Conservation (phyloP, 2,888 invertebrate species). For the Bedellia somnulentella region DNA sequence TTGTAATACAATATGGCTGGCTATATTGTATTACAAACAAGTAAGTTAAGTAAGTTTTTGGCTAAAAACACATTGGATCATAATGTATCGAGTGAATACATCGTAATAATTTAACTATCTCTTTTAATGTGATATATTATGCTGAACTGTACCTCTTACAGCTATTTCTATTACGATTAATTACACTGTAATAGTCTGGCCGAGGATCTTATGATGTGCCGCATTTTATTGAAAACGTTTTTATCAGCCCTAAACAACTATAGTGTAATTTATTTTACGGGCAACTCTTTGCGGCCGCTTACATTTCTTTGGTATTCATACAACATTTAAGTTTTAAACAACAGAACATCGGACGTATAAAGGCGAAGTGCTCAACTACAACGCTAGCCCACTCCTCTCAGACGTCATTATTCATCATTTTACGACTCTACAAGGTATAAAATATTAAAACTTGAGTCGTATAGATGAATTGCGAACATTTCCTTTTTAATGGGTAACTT, state of each 20-base stretch:
- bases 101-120: not conserved
- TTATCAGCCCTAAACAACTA: constrained; percentile 20
- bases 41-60: no score
- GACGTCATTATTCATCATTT: constrained; percentile 60
- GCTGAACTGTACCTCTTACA: constrained; percentile 2
- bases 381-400: constrained; percentile 53
- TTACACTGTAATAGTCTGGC: not conserved
- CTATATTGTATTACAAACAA: no score
- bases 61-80: no score
- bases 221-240: constrained; percentile 25
- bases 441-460: constrained; percentile 7
- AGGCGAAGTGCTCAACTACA: constrained; percentile 47
- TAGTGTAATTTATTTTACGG: constrained; percentile 36
- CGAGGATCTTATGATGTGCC: constrained; percentile 4
- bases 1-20: no score
- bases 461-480: constrained; percentile 58
- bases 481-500: constrained; percentile 56
- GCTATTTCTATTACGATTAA: constrained; percentile 4
- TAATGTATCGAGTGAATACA: constrained; percentile 6
- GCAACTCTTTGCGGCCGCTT: constrained; percentile 23
- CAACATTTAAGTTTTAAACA: constrained; percentile 40
- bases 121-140: constrained; percentile 1
- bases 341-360: constrained; percentile 48
- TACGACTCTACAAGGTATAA: constrained; percentile 59
- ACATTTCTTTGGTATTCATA: constrained; percentile 35